Evolutionary conservation across 2,113 vertebrate genomes (phyloP), one percentile per base, ranked within the genome.

Genomic region (Cyanoramphus novaezelandiae): DNA sequence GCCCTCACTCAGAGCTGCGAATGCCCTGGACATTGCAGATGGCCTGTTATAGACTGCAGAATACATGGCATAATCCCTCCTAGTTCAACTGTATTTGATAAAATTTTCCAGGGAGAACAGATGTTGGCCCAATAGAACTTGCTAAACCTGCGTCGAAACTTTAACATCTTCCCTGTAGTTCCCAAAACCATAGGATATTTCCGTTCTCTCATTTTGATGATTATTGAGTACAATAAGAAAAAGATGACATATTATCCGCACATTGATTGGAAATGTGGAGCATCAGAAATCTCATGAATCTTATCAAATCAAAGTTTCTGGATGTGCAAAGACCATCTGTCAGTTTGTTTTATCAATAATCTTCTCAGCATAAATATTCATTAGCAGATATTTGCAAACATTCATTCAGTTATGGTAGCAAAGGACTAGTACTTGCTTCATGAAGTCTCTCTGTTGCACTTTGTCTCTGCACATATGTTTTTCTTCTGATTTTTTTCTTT

Each of bases 21-120:
- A 47, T 6, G 25, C 7, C 41, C 33, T 13, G 9, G 55, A 17
- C 8, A 2, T 15, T 5, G 14, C 55, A 49, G 43, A 47, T 0
- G 4, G 47, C 16, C 23, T 25, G 46, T 43, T 28, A 44, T 2
- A 21, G n/a, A 52, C 3, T 28, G 39, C 33, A 62, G 19, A 53
- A 29, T 7, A 21, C 9, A 3, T 1, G 44, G 44, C 3, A 0
- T 2, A 13, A 29, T 28, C n/a, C 20, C n/a, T 52, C 20, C 15
- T 6, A 6, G 10, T 57, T 65, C 57, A 33, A 37, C 13, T 13
- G 5, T 3, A 16, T 44, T 52, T 9, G 12, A 35, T 8, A 14
- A 82, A 24, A 4, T 8, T 49, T 13, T 53, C 13, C 59, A 31
- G 46, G 17, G 60, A 33, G 46, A 53, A 14, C 0, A 33, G 44